A percentile compares a stretch with the other conserved stretches of the same genome.
Conservation (phyloP, 2,113 vertebrate genomes). For the Menidia beryllina region DNA sequence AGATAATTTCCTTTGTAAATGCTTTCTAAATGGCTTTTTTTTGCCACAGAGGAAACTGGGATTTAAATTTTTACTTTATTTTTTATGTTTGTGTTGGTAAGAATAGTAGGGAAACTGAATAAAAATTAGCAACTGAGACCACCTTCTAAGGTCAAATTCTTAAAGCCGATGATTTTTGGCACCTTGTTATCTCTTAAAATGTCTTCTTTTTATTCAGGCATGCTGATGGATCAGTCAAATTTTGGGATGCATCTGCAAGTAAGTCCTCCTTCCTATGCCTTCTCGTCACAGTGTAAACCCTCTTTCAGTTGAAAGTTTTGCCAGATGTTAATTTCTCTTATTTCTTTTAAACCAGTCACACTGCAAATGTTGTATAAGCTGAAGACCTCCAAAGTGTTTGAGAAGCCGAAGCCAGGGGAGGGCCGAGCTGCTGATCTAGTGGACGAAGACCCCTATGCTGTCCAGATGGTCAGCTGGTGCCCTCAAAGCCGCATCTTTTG, state of each 20-base stretch:
- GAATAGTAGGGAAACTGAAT: background rate
- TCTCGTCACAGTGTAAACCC: background rate
- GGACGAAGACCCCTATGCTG: slow-evolving; percentile 95
- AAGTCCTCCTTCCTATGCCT: slow-evolving; percentile 77
- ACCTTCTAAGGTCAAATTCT: background rate
- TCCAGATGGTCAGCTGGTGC: slow-evolving; percentile 98
- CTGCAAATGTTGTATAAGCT: slow-evolving; percentile 98
- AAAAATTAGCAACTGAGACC: background rate
- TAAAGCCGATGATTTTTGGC: background rate
- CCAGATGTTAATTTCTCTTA: background rate
- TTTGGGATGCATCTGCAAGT: slow-evolving; percentile 90
- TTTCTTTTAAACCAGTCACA: slow-evolving; percentile 83
- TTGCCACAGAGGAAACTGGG: background rate
- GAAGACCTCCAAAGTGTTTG: slow-evolving; percentile 97
- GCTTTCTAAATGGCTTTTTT: background rate
- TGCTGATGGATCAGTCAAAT: slow-evolving; percentile 97
- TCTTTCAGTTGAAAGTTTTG: too few species aligned
- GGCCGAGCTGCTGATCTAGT: slow-evolving; percentile 88
- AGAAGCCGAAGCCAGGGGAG: slow-evolving; percentile 91
- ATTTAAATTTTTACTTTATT: background rate
- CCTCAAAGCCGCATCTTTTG: slow-evolving; percentile 96
- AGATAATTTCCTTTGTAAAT: slow-evolving; percentile 7
- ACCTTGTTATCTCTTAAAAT: background rate
- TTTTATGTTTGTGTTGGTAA: background rate
- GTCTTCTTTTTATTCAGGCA: slow-evolving; percentile 82